A percentile compares a stretch with the other conserved stretches of the same genome.
Evolutionary conservation across 2,797 vertebrate species (phyloP).

Genomic region (Sebastes kiyomatsui): DNA sequence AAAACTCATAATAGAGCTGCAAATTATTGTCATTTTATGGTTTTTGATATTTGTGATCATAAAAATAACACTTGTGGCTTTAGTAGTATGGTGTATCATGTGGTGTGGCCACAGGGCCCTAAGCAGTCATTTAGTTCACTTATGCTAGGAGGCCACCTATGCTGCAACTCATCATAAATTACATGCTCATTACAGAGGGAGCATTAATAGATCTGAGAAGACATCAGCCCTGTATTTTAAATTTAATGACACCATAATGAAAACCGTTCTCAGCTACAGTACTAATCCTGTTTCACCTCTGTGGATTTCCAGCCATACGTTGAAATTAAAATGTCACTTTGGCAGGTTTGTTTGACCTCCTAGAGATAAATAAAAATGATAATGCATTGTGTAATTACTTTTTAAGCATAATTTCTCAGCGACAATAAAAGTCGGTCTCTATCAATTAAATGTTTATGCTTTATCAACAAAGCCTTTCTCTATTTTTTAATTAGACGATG

Average conservation of each 20-base stretch:
- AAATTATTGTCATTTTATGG: not conserved
- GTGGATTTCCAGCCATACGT: conserved; percentile 6
- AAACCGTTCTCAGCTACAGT: conserved; percentile 3
- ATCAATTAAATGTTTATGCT: conserved; percentile 48
- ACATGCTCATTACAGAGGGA: conserved; percentile 21
- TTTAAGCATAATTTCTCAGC: conserved; percentile 21
- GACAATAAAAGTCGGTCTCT: conserved; percentile 30
- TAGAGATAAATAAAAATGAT: conserved; percentile 32
- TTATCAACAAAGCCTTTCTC: conserved; percentile 42
- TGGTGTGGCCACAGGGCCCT: not conserved
- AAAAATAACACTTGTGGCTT: not conserved
- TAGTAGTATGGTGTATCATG: not conserved
- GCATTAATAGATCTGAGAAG: conserved; percentile 26
- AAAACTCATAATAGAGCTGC: not conserved
- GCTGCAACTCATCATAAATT: conserved; percentile 32
- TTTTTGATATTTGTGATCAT: not conserved
- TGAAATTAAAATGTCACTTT: conserved; percentile 42
- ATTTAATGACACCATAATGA: conserved; percentile 26
- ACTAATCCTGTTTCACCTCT: conserved; percentile 22
- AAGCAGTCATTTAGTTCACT: conserved; percentile 17
- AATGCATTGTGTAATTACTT: conserved; percentile 35
- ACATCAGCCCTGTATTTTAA: conserved; percentile 21
- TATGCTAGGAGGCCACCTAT: not conserved
- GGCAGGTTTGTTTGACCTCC: conserved; percentile 26
- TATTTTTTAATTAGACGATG: conserved; percentile 57